Conservation (phyloP, 2,797 vertebrate species). For the Aeoliscus strigatus region DNA sequence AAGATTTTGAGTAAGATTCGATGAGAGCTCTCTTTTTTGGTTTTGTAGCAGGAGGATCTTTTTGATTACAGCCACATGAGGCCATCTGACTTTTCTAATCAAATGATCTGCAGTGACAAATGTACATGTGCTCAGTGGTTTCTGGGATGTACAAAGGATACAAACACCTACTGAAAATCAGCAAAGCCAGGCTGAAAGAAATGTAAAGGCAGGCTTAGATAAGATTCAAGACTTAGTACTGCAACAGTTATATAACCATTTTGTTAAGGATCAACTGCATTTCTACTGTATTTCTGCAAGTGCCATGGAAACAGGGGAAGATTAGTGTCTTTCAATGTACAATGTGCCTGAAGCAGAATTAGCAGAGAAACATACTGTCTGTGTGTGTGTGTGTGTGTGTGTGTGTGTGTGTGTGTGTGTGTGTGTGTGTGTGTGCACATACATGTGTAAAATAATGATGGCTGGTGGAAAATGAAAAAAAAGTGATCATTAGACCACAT, state of each 20-base stretch:
- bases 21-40: constrained; percentile 27
- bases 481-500: constrained; percentile 22
- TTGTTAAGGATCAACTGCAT: constrained; percentile 74
- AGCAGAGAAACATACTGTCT: constrained; percentile 13
- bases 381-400: constrained; percentile 10
- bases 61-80: constrained; percentile 31
- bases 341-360: constrained; percentile 32
- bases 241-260: constrained; percentile 77
- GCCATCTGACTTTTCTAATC: constrained; percentile 23
- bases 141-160: constrained; percentile 43
- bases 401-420: background rate
- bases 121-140: constrained; percentile 44
- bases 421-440: too few relatives aligned
- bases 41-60: constrained; percentile 37
- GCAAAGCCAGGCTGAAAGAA: constrained; percentile 45
- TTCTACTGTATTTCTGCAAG: constrained; percentile 71
- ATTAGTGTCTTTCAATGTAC: constrained; percentile 13
- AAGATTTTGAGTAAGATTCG: constrained; percentile 55
- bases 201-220: constrained; percentile 61
- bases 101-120: constrained; percentile 42
- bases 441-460: too few relatives aligned
- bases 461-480: background rate
- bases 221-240: constrained; percentile 65
- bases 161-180: constrained; percentile 46
- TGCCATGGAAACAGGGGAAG: constrained; percentile 71